Evolutionary conservation across 2,113 vertebrate species (phyloP).

Genomic region (Pandion haliaetus): DNA sequence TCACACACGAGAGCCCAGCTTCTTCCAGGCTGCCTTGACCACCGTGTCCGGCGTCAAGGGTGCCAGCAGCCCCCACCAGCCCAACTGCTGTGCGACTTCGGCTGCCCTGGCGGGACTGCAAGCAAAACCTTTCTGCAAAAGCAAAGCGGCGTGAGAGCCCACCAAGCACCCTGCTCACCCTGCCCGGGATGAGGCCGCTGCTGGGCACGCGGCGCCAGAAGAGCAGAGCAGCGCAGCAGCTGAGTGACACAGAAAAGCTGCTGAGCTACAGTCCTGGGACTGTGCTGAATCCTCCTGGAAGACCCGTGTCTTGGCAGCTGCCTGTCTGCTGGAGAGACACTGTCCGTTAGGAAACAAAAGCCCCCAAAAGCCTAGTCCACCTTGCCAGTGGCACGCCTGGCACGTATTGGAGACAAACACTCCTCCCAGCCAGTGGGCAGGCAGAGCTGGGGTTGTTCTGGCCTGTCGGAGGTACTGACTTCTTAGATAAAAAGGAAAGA

Average conservation of each 20-base stretch:
- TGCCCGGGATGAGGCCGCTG: too few relatives aligned
- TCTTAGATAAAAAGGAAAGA: neutral
- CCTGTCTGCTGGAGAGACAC: neutral
- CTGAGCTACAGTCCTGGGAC: neutral
- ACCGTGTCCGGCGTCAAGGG: accelerated
- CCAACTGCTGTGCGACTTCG: accelerated
- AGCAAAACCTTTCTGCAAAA: neutral
- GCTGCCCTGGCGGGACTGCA: accelerated
- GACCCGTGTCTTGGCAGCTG: neutral
- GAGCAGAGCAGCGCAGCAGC: neutral
- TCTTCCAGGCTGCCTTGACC: neutral
- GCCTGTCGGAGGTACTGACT: neutral
- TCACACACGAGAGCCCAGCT: neutral
- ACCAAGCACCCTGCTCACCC: neutral
- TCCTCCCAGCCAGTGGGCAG: too few relatives aligned
- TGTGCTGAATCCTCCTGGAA: neutral
- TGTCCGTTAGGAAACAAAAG: accelerated
- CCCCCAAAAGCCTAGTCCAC: neutral
- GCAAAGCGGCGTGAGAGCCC: neutral
- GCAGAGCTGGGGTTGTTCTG: neutral
- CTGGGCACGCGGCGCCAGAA: accelerated
- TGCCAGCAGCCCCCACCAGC: neutral
- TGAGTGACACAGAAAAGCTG: neutral
- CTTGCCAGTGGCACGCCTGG: accelerated
- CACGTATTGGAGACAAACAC: accelerated